These are phyloP conservation scores for Furcula furcula DNA, from an alignment of 2,888 invertebrate genomes.

Conservation along the genomic window DNA sequence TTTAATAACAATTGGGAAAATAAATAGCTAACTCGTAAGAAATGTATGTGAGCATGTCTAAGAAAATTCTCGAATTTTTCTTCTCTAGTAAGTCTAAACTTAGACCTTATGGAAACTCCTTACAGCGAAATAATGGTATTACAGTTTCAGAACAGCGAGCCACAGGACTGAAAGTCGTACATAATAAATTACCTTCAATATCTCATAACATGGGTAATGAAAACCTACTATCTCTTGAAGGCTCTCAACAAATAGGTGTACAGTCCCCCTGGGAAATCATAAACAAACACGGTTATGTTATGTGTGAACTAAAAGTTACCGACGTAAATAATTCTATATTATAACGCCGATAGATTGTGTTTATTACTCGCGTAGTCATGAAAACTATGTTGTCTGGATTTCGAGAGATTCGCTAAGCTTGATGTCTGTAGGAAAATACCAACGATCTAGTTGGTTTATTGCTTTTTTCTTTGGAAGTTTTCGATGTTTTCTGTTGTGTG, in stretches of 20 bases:
- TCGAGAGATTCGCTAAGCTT: not conserved
- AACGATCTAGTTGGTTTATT: too few species aligned
- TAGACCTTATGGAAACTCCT: not conserved
- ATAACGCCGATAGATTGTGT: slow-evolving; percentile 23
- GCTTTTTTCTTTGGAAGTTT: too few species aligned
- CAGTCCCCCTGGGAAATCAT: slow-evolving; percentile 34
- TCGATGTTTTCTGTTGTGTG: too few species aligned
- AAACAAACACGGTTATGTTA: slow-evolving; percentile 32
- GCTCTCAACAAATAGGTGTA: slow-evolving; percentile 36
- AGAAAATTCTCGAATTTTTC: too few species aligned
- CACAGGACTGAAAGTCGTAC: not conserved
- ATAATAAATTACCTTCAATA: slow-evolving; percentile 18
- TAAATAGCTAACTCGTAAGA: too few species aligned
- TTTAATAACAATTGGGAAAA: too few species aligned
- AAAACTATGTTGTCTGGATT: not conserved
- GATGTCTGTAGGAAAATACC: too few species aligned
- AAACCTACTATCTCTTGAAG: slow-evolving; percentile 34
- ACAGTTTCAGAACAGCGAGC: slow-evolving; percentile 1
- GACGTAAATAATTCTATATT: slow-evolving; percentile 33
- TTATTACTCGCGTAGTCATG: slow-evolving; percentile 1
- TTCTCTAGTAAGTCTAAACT: too few species aligned
- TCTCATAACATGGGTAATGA: slow-evolving; percentile 30
- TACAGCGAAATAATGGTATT: slow-evolving; percentile 7
- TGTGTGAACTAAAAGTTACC: slow-evolving; percentile 32
- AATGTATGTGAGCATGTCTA: too few species aligned